A percentile compares a stretch with the other conserved stretches of the same genome.
Evolutionary conservation across 2,888 invertebrate genomes (phyloP).

Genomic region (Sminthurides aquaticus): DNA sequence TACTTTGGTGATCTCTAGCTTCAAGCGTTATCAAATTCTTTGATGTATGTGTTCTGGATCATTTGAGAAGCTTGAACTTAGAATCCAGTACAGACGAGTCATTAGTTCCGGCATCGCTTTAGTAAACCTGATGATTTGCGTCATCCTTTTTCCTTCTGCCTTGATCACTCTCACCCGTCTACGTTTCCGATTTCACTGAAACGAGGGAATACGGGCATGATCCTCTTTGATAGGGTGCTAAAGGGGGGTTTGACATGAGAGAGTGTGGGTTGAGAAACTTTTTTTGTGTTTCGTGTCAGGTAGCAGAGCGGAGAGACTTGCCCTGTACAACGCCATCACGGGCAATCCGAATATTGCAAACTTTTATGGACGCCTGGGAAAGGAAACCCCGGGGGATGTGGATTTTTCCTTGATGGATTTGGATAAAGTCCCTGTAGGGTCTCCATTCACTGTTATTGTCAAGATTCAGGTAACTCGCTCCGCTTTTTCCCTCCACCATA

Average conservation of each 20-base stretch:
- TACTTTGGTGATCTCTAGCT: no score
- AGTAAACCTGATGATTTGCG: no score
- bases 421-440: slow-evolving; percentile 62
- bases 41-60: no score
- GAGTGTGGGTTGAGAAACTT: background rate
- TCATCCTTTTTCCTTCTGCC: no score
- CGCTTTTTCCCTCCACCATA: background rate
- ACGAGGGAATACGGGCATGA: no score
- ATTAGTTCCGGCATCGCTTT: no score
- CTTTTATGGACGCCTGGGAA: slow-evolving; percentile 56
- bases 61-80: no score
- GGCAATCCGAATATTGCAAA: slow-evolving; percentile 60
- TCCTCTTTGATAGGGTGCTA: background rate
- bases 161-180: no score
- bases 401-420: slow-evolving; percentile 60
- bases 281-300: slow-evolving; percentile 47
- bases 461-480: slow-evolving; percentile 53
- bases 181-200: no score
- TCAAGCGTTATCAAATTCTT: no score
- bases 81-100: no score
- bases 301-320: slow-evolving; percentile 62
- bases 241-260: background rate
- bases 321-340: slow-evolving; percentile 66
- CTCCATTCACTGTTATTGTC: slow-evolving; percentile 60
- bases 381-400: slow-evolving; percentile 55